Evolutionary conservation across 2,113 vertebrate species (phyloP), one percentile per base, ranked within the genome.

Genomic region (Mionectes macconnelli): DNA sequence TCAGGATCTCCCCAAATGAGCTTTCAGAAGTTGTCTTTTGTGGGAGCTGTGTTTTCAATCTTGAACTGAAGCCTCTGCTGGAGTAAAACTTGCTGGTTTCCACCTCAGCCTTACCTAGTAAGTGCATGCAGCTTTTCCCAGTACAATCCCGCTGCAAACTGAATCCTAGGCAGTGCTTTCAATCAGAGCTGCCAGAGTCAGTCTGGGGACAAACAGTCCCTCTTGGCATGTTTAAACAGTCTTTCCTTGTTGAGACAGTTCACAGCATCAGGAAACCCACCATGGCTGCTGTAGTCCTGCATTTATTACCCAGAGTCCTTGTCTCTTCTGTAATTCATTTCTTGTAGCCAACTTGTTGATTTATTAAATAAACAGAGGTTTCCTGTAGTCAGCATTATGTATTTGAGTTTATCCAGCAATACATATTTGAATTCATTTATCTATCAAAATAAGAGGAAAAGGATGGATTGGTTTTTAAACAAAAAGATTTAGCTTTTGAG

Each of bases 31-130:
- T 8, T 78, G 24, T 7, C 21, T 78, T 86, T 62, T 76, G 12
- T 49, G 20, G 25, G 33, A 88, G 25, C 47, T 0, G 0, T 79
- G 47, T 59, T 70, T 85, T 75, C 25, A 72, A 0, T 35, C 77
- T 70, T 69, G 45, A 69, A 30, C 11, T 44, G 45, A 77, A 81
- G 35, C 4, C 18, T 77, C 55, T 53, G 21, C 44, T 47, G 24
- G 13, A 52, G 35, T 64, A 81, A 89, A 47, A 25, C 33, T 31
- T 81, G 30, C 18, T 55, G 23, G 10, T 69, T 84, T 69, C 69
- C n/a, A 56, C 23, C 30, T 25, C 14, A 77, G 25, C 9, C 33
- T 62, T 73, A 12, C 30, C 60, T 35, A 10, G 31, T 5, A 45
- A 33, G 35, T 45, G 18, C 23, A 49, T 0, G 0, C 28, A 73